Evolutionary conservation across 1,140 invertebrate genomes (phyloP).

Genomic region (Cephus cinctus): DNA sequence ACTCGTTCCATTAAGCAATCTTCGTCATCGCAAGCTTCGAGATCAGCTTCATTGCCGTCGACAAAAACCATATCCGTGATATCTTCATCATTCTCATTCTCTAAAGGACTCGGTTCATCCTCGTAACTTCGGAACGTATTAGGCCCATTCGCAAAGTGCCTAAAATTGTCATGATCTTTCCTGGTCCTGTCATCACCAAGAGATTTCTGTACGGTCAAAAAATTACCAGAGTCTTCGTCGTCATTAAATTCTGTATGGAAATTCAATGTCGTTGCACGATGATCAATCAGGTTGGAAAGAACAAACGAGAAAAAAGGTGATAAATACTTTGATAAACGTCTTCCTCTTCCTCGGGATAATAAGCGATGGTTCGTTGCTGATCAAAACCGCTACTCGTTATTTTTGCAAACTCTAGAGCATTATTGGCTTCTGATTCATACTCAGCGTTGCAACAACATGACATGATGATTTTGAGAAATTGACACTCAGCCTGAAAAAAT

Average conservation of each 20-base stretch:
- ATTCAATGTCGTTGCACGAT: no score
- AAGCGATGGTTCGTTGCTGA: not conserved
- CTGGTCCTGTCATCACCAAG: not conserved
- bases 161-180: not conserved
- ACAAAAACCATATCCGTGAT: not conserved
- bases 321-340: not conserved
- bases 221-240: not conserved
- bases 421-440: not conserved
- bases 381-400: not conserved
- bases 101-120: no score
- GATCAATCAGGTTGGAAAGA: not conserved
- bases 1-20: not conserved
- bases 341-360: not conserved
- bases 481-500: no score
- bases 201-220: not conserved
- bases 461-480: no score
- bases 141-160: not conserved
- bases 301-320: not conserved
- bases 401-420: not conserved
- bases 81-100: not conserved
- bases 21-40: conserved; percentile 1
- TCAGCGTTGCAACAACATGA: not conserved
- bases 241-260: not conserved
- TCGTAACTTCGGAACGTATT: no score
- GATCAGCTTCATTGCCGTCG: not conserved